phyloP scores from a whole-genome alignment of 2,113 vertebrate genomes.

The Oreotrochilus melanogaster region DNA sequence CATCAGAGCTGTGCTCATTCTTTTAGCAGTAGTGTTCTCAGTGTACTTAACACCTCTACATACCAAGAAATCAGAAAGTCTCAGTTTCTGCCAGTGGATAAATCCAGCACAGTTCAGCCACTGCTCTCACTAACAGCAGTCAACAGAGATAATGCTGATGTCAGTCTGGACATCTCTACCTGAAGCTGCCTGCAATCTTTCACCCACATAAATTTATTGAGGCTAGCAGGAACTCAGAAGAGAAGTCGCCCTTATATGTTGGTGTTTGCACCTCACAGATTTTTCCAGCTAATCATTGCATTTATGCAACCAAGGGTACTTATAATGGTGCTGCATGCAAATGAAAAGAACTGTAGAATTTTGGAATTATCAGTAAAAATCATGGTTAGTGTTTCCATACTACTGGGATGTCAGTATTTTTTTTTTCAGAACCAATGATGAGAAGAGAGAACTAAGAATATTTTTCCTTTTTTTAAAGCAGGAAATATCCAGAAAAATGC shows the following conservation, averaged over 20 bases:
- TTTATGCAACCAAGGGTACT: not conserved
- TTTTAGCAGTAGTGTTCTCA: not conserved
- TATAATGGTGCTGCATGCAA: not conserved
- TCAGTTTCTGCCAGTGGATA: not conserved
- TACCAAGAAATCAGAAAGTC: not conserved
- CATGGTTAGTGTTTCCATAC: not conserved
- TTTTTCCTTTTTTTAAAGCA: not conserved
- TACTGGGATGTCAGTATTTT: rapidly evolving
- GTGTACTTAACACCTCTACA: not conserved
- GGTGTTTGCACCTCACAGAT: not conserved
- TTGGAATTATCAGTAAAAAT: not conserved
- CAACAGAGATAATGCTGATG: not conserved
- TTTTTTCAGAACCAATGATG: not conserved
- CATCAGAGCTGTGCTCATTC: not conserved
- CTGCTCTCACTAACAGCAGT: not conserved
- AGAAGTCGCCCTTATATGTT: not conserved
- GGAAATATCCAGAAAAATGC: not conserved
- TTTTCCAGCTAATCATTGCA: not conserved
- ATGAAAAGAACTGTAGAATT: not conserved
- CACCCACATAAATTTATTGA: not conserved
- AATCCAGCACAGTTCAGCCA: not conserved
- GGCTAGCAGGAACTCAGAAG: not conserved
- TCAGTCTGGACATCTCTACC: not conserved
- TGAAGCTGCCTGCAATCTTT: not conserved
- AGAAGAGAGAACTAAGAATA: not conserved